These are phyloP conservation scores for Bergia sp. DNA, from an alignment of 92 coral and sea anemone species.

Conservation along the genomic window DNA sequence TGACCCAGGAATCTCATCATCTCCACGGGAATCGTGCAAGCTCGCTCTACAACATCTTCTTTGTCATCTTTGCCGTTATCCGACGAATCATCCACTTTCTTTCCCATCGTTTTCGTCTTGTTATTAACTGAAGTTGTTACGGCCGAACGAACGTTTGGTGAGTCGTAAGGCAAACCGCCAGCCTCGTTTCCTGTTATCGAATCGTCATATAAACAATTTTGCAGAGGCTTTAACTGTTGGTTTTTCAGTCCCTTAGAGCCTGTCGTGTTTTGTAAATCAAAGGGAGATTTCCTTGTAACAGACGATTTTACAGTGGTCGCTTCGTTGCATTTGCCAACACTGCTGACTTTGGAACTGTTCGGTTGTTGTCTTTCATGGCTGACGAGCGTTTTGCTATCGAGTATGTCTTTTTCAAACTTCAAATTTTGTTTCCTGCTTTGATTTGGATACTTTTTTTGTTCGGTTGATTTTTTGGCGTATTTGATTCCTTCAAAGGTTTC, in stretches of 20 bases:
- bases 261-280: not conserved
- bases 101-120: not conserved
- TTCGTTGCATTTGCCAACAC: too few relatives aligned
- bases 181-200: not conserved
- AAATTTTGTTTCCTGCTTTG: not conserved
- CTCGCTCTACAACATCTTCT: not conserved
- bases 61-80: not conserved
- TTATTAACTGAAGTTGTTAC: not conserved
- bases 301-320: too few relatives aligned
- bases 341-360: too few relatives aligned
- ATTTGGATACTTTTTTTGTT: not conserved
- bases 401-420: not conserved
- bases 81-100: not conserved
- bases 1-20: slow-evolving; percentile 3
- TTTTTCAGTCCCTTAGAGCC: not conserved
- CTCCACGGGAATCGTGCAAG: not conserved
- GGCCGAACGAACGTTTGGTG: not conserved
- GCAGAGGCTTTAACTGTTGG: not conserved
- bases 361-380: too few relatives aligned
- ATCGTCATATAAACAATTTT: too few relatives aligned
- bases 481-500: not conserved
- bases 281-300: too few relatives aligned
- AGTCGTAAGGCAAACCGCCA: not conserved
- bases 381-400: too few relatives aligned
- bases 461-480: not conserved